Conservation (phyloP, 35 echinoderm and acorn worm genomes). For the Strongylocentrotus purpuratus region DNA sequence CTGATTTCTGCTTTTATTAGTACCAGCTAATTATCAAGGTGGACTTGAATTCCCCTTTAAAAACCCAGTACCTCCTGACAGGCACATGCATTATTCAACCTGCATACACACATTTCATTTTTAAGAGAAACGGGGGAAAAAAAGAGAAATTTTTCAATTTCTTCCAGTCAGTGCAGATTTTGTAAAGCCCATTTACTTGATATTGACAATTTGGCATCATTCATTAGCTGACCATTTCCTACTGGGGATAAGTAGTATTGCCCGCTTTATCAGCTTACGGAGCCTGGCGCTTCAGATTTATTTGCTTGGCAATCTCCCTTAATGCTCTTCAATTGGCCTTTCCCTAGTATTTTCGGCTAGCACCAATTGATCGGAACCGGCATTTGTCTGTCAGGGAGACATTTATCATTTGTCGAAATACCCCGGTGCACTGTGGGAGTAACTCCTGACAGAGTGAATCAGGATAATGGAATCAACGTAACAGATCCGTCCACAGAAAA, state of each 20-base stretch:
- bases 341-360: background rate
- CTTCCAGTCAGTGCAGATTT: background rate
- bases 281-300: background rate
- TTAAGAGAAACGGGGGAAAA: background rate
- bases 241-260: background rate
- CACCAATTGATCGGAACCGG: background rate
- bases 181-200: background rate
- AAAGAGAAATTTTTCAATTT: background rate
- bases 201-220: background rate
- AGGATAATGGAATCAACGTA: background rate
- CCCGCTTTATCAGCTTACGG: background rate
- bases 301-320: background rate
- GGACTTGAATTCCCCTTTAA: too few species aligned
- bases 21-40: too few species aligned
- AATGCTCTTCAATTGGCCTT: slow-evolving; percentile 1
- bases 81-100: too few species aligned
- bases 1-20: too few species aligned
- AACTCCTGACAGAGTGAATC: background rate
- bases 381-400: background rate
- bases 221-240: background rate
- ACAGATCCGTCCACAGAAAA: background rate
- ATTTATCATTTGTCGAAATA: background rate
- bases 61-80: too few species aligned
- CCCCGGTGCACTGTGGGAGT: background rate
- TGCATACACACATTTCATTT: background rate